Evolutionary conservation across 2,797 vertebrate species (phyloP), one percentile per base, ranked within the genome.

Genomic region (Hephaestus fuliginosus): DNA sequence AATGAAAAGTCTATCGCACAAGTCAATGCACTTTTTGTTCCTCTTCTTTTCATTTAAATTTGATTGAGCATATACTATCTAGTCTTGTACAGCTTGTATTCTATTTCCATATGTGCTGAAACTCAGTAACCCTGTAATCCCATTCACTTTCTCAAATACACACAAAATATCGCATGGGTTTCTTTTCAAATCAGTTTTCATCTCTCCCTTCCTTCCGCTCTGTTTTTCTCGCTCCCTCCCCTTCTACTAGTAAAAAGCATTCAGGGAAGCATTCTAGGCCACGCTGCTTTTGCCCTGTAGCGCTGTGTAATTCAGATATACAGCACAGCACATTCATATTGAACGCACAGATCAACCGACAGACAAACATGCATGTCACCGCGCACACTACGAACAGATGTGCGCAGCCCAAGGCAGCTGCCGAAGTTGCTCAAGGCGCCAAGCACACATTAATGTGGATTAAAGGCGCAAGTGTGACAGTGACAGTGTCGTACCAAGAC

Each of bases 381-480:
- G 28, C 20, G 20, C 48, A 12, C n/a, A 70, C 52, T 43, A 63
- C 36, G 61, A 63, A 62, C 52, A 60, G 64, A 84, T 83, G 60
- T 70, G 41, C 33, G 3, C 36, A 18, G 63, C 72, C 68, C 64
- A 4, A 43, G 62, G 80, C 75, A 78, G 65, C 82, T 80, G 78
- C 52, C 3, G n/a, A 46, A 53, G 74, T 62, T 5, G 13, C 67
- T 44, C 17, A 28, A n/a, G 52, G 44, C 74, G 75, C 44, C 51
- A 56, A 76, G 68, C 51, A 52, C 71, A 73, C 75, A 77, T 86
- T 81, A 83, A 68, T 72, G 56, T 30, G 30, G 62, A 61, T 68
- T 55, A 52, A 51, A 51, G 80, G 76, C 7, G 15, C 22, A 22
- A 49, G 33, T 70, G 46, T 64, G 83, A 71, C 77, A 76, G 80